A percentile compares a stretch with the other conserved stretches of the same genome.
phyloP scores from a whole-genome alignment of 2,888 invertebrate species.

The Nemoura dubitans region DNA sequence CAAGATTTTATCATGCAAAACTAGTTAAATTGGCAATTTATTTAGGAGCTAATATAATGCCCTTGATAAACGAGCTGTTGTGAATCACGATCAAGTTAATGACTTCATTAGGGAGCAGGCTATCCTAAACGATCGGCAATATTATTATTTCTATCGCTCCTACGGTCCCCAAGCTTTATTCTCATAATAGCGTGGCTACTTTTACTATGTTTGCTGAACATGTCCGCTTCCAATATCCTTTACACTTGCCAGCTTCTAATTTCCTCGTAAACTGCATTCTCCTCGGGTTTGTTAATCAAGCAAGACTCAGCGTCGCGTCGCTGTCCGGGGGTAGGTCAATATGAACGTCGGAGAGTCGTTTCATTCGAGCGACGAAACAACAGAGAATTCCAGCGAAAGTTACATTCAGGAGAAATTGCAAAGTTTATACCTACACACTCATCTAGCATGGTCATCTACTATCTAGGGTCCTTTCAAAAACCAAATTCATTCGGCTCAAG shows the following conservation, averaged over 20 bases:
- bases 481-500: no score
- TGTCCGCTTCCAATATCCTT: slow-evolving; percentile 38
- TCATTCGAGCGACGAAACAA: neutral
- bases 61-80: neutral
- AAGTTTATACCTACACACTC: no score
- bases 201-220: slow-evolving; percentile 34
- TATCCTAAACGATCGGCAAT: slow-evolving; percentile 13
- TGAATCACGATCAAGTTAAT: slow-evolving; percentile 19
- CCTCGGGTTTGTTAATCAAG: slow-evolving; percentile 30
- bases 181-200: slow-evolving; percentile 26
- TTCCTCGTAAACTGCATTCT: slow-evolving; percentile 33
- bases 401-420: no score
- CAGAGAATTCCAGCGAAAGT: neutral
- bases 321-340: neutral
- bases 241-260: slow-evolving; percentile 28
- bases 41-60: neutral
- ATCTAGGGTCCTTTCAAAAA: no score
- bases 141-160: slow-evolving; percentile 29
- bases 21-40: slow-evolving; percentile 7
- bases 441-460: no score
- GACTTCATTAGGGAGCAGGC: slow-evolving; percentile 19
- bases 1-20: neutral
- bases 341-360: neutral
- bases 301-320: neutral
- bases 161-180: slow-evolving; percentile 21